These are phyloP conservation scores for Colletes collaris DNA, from an alignment of 2,888 invertebrate species.

Conservation along the genomic window DNA sequence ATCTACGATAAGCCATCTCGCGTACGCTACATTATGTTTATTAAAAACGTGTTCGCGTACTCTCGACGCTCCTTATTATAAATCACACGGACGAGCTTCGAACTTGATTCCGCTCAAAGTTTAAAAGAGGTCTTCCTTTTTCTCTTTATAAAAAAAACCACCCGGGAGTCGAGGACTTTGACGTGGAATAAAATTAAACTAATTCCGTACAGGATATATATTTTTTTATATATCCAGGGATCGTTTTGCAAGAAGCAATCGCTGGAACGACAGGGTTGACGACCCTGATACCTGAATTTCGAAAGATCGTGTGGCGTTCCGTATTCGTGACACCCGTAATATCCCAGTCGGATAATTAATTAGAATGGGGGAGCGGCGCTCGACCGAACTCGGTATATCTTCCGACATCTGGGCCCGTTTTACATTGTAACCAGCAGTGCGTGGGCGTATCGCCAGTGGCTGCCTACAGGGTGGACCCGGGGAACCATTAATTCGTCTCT, in stretches of 20 bases:
- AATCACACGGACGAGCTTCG: conserved; percentile 23
- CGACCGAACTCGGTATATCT: conserved; percentile 71
- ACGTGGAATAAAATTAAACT: neutral
- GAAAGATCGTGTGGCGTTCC: conserved; percentile 14
- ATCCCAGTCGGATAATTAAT: conserved; percentile 76
- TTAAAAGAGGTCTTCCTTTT: neutral
- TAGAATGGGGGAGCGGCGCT: conserved; percentile 65
- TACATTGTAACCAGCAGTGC: conserved; percentile 74
- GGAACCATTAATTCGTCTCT: conserved; percentile 73
- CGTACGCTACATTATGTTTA: conserved; percentile 43
- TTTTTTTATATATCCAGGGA: neutral
- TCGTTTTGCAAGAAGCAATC: neutral
- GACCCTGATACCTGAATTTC: neutral
- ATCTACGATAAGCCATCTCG: conserved; percentile 36
- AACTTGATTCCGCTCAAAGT: conserved; percentile 9
- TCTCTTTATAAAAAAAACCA: neutral
- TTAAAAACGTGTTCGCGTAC: conserved; percentile 42
- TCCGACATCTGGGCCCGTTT: conserved; percentile 74
- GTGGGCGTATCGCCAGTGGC: conserved; percentile 75
- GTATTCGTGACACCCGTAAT: conserved; percentile 59
- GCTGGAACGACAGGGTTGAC: neutral
- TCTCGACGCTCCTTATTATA: conserved; percentile 27
- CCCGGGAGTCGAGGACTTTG: neutral
- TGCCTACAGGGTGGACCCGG: conserved; percentile 64
- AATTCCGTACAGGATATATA: no score